A percentile compares a stretch with the other conserved stretches of the same genome.
Evolutionary conservation across 2,113 vertebrate genomes (phyloP).

Genomic region (Carlito syrichta): DNA sequence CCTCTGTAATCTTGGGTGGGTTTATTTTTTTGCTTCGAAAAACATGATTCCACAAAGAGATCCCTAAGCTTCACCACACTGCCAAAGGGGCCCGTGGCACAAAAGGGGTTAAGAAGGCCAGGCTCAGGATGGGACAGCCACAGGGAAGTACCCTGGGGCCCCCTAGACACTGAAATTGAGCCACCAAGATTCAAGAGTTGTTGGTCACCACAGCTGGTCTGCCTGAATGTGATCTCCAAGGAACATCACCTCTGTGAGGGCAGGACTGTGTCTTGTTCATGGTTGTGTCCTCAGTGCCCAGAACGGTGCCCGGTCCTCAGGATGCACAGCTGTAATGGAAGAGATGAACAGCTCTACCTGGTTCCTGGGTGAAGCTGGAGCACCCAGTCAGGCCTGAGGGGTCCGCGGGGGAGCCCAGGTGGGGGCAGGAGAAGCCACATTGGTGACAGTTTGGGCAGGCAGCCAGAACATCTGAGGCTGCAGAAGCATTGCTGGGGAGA

Average conservation of each 20-base stretch:
- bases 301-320: neutral
- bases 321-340: too few species aligned
- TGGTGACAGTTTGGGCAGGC: too few species aligned
- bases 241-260: neutral
- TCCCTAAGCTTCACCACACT: neutral
- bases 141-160: neutral
- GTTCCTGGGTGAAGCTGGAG: too few species aligned
- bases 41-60: neutral
- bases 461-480: neutral
- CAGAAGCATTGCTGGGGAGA: too few species aligned
- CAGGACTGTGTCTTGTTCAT: too few species aligned
- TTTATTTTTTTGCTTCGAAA: neutral
- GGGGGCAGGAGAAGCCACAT: too few species aligned
- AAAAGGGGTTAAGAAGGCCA: neutral
- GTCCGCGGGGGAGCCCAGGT: neutral
- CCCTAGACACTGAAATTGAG: neutral
- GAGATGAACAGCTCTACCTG: too few species aligned
- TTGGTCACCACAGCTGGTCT: neutral
- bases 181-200: neutral
- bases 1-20: neutral
- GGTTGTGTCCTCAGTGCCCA: neutral
- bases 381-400: neutral
- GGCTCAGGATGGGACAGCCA: neutral
- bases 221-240: too few species aligned
- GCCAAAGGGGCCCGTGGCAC: neutral